These are phyloP conservation scores for Bombylius major DNA, from an alignment of 2,888 invertebrate species.

Conservation along the genomic window DNA sequence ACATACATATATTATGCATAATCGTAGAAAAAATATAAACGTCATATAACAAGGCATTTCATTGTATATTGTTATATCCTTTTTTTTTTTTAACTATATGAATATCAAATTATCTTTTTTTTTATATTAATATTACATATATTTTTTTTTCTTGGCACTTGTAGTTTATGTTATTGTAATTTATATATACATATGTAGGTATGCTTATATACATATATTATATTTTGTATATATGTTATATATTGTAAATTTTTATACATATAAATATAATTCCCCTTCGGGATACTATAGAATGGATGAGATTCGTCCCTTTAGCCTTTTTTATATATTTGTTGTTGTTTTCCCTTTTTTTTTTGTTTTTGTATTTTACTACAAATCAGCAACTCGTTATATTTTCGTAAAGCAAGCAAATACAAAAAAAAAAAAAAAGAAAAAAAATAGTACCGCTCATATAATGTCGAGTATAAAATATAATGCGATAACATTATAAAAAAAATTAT, in stretches of 20 bases:
- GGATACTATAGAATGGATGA: background rate
- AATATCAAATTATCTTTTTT: slow-evolving; percentile 14
- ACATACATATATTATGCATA: too few species aligned
- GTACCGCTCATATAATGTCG: too few species aligned
- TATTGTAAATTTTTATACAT: background rate
- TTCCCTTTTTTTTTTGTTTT: too few species aligned
- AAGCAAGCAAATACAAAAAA: too few species aligned
- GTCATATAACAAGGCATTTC: slow-evolving; percentile 1
- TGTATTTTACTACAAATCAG: background rate
- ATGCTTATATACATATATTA: too few species aligned
- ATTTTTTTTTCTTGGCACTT: background rate
- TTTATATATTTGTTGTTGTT: background rate
- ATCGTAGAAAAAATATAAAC: too few species aligned
- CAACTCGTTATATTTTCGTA: background rate
- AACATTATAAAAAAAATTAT: too few species aligned
- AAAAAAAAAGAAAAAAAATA: too few species aligned
- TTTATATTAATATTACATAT: background rate
- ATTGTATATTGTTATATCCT: slow-evolving; percentile 11
- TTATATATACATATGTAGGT: too few species aligned
- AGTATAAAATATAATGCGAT: too few species aligned
- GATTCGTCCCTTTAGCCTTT: background rate
- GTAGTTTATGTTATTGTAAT: too few species aligned
- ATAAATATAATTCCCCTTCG: slow-evolving; percentile 3
- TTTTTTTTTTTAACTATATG: slow-evolving; percentile 12
- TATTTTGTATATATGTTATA: background rate